A percentile compares a stretch with the other conserved stretches of the same genome.
phyloP scores from a whole-genome alignment of 2,797 vertebrate genomes.

The Sparus aurata region DNA sequence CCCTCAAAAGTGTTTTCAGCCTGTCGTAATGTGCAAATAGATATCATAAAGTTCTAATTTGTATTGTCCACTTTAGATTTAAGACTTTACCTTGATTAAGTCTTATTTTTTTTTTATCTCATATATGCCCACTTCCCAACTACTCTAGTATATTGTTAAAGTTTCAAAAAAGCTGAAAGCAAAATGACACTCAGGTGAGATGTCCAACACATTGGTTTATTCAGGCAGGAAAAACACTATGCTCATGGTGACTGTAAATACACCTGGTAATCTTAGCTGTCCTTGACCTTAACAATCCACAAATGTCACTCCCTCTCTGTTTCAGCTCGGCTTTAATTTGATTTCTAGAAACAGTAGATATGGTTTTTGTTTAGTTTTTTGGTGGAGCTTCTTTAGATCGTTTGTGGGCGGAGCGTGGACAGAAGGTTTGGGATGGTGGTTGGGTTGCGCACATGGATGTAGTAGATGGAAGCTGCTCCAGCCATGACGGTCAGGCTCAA shows the following conservation, averaged over 20 bases:
- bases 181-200: not conserved
- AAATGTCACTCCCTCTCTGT: too few relatives aligned
- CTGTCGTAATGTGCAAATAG: not conserved
- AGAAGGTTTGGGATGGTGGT: constrained; percentile 55
- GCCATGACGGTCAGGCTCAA: constrained; percentile 52
- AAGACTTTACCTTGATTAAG: not conserved
- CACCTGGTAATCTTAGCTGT: not conserved
- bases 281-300: not conserved
- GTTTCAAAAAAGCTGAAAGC: not conserved
- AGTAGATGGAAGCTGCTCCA: constrained; percentile 67
- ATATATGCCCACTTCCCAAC: not conserved
- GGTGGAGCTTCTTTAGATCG: constrained; percentile 24
- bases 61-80: not conserved
- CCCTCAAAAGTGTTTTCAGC: not conserved
- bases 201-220: not conserved
- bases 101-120: not conserved
- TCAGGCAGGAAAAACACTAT: constrained; percentile 8
- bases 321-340: too few relatives aligned
- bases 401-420: constrained; percentile 61
- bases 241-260: not conserved
- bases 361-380: not conserved
- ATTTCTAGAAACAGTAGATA: too few relatives aligned
- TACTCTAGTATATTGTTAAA: not conserved
- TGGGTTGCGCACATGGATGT: constrained; percentile 62
- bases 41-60: not conserved